Evolutionary conservation across 2,888 invertebrate species (phyloP), one percentile per base, ranked within the genome.

Genomic region (Barypeithes pellucidus): DNA sequence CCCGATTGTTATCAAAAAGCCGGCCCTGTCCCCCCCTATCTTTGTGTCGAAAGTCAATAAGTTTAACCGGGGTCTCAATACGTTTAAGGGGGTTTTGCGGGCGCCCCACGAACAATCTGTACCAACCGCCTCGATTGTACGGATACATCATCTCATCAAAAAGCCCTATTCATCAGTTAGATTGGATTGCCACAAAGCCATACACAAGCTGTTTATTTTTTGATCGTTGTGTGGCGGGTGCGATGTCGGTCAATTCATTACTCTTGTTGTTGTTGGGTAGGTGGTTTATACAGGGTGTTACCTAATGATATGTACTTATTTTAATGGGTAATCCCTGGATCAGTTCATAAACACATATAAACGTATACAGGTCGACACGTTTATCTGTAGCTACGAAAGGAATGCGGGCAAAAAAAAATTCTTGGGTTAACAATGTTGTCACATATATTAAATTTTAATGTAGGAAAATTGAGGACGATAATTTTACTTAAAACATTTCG

Each of bases 1-100:
- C n/a, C n/a, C n/a, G n/a, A n/a, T n/a, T n/a, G n/a, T 24, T 24
- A 5, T 24, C 24, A 2, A 4, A 5, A 29, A 29, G 7, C 29
- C 29, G 29, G 5, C 7, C 29, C 29, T 29, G 29, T 77, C 77
- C 78, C 78, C 78, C 78, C 75, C 71, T 33, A 33, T 36, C 59
- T 70, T 63, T 70, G 65, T 66, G 61, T 70, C 77, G 76, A 79
- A 80, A 81, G 81, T 79, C 80, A 79, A 78, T 79, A 78, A 71
- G 79, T 79, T 73, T 72, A 5, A 67, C 75, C 50, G 66, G 41
- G 62, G n/a, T 16, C 8, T 43, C 39, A 39, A 39, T 39, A 39
- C 16, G 22, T 22, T 29, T 22, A n/a, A 43, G 7, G 24, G 29
- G 20, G n/a, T 9, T 47, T 20, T 36, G 67, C 67, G 70, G 67